Conservation (phyloP, 2,888 invertebrate genomes). For the Cenopis cana region DNA sequence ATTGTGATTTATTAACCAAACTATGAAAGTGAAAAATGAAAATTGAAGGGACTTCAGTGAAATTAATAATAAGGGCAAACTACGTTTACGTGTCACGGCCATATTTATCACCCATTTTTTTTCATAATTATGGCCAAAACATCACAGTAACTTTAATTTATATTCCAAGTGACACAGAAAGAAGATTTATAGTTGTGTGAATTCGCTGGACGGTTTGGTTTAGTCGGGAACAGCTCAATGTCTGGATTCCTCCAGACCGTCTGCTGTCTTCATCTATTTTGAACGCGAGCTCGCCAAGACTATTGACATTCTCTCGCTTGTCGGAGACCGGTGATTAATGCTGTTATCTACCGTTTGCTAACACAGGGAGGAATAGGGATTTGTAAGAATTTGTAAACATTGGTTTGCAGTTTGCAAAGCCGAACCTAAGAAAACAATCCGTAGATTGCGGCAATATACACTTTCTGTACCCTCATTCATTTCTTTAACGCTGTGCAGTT, state of each 20-base stretch:
- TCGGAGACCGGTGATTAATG: constrained; percentile 31
- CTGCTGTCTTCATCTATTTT: constrained; percentile 38
- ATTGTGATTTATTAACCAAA: background rate
- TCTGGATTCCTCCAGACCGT: constrained; percentile 36
- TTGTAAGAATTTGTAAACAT: constrained; percentile 29
- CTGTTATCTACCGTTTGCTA: constrained; percentile 18
- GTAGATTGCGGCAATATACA: background rate
- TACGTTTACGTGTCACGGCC: constrained; percentile 11
- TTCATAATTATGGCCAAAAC: constrained; percentile 19
- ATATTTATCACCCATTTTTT: constrained; percentile 23
- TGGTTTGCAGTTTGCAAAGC: background rate
- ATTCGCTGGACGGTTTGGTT: constrained; percentile 30
- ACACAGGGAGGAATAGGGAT: background rate
- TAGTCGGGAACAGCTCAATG: constrained; percentile 36
- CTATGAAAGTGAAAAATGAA: background rate
- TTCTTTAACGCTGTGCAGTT: too few species aligned
- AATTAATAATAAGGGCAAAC: constrained; percentile 8
- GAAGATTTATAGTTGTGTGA: constrained; percentile 42
- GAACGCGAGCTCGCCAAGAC: constrained; percentile 32
- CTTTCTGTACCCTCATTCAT: too few species aligned
- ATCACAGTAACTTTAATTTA: constrained; percentile 26
- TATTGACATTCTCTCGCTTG: constrained; percentile 36
- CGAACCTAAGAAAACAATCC: background rate
- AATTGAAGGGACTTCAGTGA: background rate
- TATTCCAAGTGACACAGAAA: constrained; percentile 17